Evolutionary conservation across 2,113 vertebrate species (phyloP).

Genomic region (Takifugu flavidus): DNA sequence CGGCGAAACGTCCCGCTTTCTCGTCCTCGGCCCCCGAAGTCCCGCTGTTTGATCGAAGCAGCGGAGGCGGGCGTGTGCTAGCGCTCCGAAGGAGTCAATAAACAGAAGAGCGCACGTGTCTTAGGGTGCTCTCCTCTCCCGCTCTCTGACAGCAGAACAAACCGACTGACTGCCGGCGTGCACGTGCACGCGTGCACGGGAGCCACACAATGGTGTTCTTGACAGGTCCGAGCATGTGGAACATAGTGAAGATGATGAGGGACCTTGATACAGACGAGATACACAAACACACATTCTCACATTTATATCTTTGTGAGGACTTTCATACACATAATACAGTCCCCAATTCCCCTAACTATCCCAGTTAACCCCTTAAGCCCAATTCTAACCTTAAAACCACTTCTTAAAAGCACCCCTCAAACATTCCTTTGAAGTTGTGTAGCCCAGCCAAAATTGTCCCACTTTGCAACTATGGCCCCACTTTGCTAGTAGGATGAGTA

Average conservation of each 20-base stretch:
- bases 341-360: too few relatives aligned
- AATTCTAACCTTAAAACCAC: too few relatives aligned
- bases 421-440: too few relatives aligned
- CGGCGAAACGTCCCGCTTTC: neutral
- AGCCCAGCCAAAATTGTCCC: too few relatives aligned
- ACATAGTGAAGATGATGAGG: slow-evolving; percentile 58
- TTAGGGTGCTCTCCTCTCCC: slow-evolving; percentile 24
- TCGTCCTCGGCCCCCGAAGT: neutral
- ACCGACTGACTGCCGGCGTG: slow-evolving; percentile 20
- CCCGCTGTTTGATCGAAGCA: slow-evolving; percentile 3
- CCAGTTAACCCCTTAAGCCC: too few relatives aligned
- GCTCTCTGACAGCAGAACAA: slow-evolving; percentile 47
- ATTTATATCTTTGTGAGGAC: neutral
- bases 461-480: too few relatives aligned
- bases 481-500: too few relatives aligned
- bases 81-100: too few relatives aligned
- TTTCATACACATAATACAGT: too few relatives aligned
- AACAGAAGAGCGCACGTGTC: slow-evolving; percentile 23
- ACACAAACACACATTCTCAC: slow-evolving; percentile 12
- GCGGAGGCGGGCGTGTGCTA: neutral
- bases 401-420: too few relatives aligned
- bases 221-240: slow-evolving; percentile 60
- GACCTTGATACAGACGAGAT: slow-evolving; percentile 18
- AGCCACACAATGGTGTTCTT: slow-evolving; percentile 42
- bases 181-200: slow-evolving; percentile 11